Percentiles rank a stretch among this genome's conserved stretches.
Evolutionary conservation across 2,113 vertebrate genomes (phyloP).

Genomic region (Regulus satrapa): DNA sequence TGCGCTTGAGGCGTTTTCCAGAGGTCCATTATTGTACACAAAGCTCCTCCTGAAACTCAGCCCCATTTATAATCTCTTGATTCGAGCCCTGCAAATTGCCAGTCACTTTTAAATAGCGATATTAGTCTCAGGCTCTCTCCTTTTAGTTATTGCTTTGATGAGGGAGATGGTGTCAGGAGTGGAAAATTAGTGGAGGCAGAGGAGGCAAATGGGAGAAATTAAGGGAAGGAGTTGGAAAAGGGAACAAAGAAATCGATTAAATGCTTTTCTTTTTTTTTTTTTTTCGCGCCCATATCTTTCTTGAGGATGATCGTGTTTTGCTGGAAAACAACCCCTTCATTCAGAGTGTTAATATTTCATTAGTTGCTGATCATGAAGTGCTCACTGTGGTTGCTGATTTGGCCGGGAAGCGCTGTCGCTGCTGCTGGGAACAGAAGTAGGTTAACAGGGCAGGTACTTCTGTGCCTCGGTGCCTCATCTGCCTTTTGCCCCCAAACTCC

Average conservation of each 20-base stretch:
- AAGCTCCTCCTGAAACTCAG: background rate
- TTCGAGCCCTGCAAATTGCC: background rate
- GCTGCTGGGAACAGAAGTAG: background rate
- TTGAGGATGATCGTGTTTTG: background rate
- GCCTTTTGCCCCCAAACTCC: background rate
- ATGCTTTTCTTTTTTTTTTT: background rate
- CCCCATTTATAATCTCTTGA: background rate
- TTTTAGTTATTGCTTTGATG: background rate
- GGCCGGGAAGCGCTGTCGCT: background rate
- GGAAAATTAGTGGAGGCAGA: constrained; percentile 6
- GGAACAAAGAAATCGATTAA: background rate
- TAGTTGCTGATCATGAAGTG: background rate
- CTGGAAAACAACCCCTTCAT: background rate
- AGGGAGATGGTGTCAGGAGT: background rate
- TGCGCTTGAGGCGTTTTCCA: background rate
- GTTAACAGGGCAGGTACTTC: constrained; percentile 30
- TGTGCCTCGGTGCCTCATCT: background rate
- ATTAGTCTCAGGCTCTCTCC: background rate
- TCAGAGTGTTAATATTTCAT: background rate
- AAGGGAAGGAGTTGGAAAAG: constrained; percentile 2
- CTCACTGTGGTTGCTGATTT: background rate
- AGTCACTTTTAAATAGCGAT: background rate
- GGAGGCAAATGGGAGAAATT: background rate
- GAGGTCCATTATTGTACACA: background rate
- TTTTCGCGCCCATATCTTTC: background rate